phyloP scores from a whole-genome alignment of 2,888 invertebrate species.

The Lasioglossum zephyrum region DNA sequence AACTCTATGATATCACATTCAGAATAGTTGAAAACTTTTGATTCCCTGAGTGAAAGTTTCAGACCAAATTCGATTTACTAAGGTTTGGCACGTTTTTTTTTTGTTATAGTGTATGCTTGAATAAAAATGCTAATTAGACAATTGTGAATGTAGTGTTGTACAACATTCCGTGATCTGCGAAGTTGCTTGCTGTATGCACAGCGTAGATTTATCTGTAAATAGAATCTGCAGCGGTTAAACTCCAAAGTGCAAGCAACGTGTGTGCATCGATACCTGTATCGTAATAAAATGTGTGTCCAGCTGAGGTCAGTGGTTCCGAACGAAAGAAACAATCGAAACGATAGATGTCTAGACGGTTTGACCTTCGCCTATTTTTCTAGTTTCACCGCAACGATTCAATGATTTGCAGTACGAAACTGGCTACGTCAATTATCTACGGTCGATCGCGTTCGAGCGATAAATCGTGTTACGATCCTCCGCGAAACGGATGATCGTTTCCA shows the following conservation, averaged over 20 bases:
- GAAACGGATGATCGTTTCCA: neutral
- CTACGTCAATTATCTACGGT: constrained; percentile 13
- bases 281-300: neutral
- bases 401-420: constrained; percentile 35
- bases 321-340: constrained; percentile 7
- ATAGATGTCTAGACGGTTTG: constrained; percentile 23
- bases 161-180: too few species aligned
- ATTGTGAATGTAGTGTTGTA: neutral
- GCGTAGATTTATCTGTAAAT: too few species aligned
- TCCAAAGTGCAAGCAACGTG: neutral
- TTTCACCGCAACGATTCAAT: constrained; percentile 68
- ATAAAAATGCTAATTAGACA: too few species aligned
- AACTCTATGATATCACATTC: too few species aligned
- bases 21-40: too few species aligned
- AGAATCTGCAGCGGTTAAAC: neutral
- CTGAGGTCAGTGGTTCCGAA: neutral
- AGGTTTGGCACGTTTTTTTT: too few species aligned
- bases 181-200: too few species aligned
- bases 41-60: too few species aligned
- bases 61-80: too few species aligned
- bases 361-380: constrained; percentile 75
- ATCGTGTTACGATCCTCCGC: neutral
- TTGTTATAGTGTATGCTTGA: too few species aligned
- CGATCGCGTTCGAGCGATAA: neutral
- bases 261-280: neutral